phyloP scores from a whole-genome alignment of 2,113 vertebrate species.

The Caranx melampygus region DNA sequence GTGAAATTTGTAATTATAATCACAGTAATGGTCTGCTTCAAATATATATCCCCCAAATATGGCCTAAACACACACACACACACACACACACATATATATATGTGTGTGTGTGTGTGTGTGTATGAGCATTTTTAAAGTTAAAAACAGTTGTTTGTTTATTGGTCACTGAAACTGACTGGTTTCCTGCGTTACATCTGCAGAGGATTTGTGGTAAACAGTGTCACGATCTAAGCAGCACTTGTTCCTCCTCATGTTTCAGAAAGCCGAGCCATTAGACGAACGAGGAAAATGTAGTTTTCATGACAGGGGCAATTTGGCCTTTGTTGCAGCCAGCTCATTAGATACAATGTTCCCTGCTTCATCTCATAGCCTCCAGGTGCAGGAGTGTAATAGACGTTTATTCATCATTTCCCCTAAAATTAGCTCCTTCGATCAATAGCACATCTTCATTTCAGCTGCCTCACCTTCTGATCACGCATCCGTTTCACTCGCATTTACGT shows the following conservation, averaged over 20 bases:
- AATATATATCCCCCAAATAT: too few species aligned
- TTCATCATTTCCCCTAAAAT: constrained; percentile 46
- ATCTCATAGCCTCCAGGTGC: constrained; percentile 39
- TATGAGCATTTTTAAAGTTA: background rate
- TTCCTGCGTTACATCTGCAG: constrained; percentile 4
- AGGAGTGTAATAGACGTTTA: constrained; percentile 39
- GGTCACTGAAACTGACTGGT: background rate
- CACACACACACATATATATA: too few species aligned
- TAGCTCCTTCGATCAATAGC: constrained; percentile 43
- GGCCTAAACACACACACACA: too few species aligned
- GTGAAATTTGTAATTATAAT: too few species aligned
- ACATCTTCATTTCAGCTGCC: constrained; percentile 32
- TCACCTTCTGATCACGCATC: constrained; percentile 1
- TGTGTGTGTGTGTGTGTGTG: too few species aligned
- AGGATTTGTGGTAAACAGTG: constrained; percentile 28
- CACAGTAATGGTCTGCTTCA: too few species aligned
- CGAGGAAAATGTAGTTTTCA: constrained; percentile 36
- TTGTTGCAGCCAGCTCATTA: constrained; percentile 46
- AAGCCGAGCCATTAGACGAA: constrained; percentile 39
- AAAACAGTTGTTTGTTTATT: constrained; percentile 12
- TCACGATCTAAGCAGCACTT: constrained; percentile 39
- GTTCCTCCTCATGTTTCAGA: constrained; percentile 25
- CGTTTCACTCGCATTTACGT: background rate
- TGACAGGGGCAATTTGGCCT: constrained; percentile 53
- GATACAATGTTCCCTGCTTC: constrained; percentile 28